Percentiles rank a stretch among this genome's conserved stretches.
Evolutionary conservation across 2,113 vertebrate species (phyloP).

Genomic region (Tragelaphus imberbis): DNA sequence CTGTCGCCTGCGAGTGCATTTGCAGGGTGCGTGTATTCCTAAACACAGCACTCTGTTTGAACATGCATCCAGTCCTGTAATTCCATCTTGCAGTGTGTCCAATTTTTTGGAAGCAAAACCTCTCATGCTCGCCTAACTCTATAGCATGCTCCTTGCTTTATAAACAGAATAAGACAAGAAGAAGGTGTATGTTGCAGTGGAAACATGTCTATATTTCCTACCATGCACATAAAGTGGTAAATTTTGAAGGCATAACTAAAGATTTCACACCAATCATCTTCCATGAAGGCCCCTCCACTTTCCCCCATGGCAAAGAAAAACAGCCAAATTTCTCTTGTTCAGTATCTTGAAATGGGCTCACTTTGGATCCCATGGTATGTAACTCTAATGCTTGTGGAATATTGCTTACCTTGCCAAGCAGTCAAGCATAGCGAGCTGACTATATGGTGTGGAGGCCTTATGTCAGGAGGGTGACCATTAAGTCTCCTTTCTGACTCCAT

Average conservation of each 20-base stretch:
- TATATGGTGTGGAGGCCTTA: background rate
- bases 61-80: background rate
- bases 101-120: background rate
- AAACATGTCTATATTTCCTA: constrained; percentile 39
- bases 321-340: constrained; percentile 68
- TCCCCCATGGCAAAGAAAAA: constrained; percentile 70
- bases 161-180: background rate
- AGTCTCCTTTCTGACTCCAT: background rate
- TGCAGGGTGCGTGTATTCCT: background rate
- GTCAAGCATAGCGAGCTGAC: background rate
- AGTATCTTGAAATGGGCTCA: constrained; percentile 61
- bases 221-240: background rate
- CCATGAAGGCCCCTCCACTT: constrained; percentile 69
- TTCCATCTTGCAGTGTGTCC: background rate
- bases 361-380: background rate
- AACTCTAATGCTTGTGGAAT: constrained; percentile 56
- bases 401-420: constrained; percentile 61
- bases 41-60: background rate
- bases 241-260: constrained; percentile 61
- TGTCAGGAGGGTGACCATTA: background rate
- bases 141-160: background rate
- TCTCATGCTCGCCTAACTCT: background rate
- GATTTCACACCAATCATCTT: constrained; percentile 74
- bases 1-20: no score
- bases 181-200: background rate